Evolutionary conservation across 1,140 invertebrate genomes (phyloP).

Genomic region (Drosophila navojoa): DNA sequence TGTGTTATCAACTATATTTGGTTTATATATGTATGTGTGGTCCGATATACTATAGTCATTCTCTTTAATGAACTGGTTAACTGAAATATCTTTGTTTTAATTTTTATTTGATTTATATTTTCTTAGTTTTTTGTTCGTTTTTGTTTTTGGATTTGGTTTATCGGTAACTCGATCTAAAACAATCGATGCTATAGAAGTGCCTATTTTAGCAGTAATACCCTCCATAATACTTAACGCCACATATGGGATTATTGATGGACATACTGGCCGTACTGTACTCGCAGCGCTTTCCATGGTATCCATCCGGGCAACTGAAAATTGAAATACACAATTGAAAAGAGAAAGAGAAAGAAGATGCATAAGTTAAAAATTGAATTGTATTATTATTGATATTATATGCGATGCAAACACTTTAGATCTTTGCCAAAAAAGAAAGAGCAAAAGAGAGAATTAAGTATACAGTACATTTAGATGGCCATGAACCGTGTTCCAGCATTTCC

Average conservation of each 20-base stretch:
- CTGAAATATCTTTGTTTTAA: conserved; percentile 36
- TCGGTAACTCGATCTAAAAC: conserved; percentile 68
- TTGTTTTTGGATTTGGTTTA: conserved; percentile 31
- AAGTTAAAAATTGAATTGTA: conserved; percentile 13
- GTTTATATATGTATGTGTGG: conserved; percentile 50
- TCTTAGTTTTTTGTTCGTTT: conserved; percentile 18
- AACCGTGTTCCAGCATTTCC: conserved; percentile 56
- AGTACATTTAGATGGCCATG: conserved; percentile 52
- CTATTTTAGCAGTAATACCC: conserved; percentile 84
- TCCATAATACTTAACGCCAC: conserved; percentile 75
- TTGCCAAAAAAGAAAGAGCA: not conserved
- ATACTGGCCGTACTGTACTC: conserved; percentile 87
- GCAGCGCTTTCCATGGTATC: conserved; percentile 92
- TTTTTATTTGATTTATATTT: conserved; percentile 18
- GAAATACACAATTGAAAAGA: conserved; percentile 3
- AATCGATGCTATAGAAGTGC: conserved; percentile 84
- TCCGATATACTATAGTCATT: conserved; percentile 17
- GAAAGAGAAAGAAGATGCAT: conserved; percentile 7
- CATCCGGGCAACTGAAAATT: conserved; percentile 90
- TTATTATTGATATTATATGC: conserved; percentile 14
- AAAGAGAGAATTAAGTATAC: conserved; percentile 15
- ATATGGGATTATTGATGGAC: conserved; percentile 80
- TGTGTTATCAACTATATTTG: conserved; percentile 75
- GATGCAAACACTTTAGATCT: conserved; percentile 29
- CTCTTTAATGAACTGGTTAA: conserved; percentile 15